Base-by-base conservation (phyloP, 2,113 vertebrate genomes). In the Rhinopomastus cyanomelas region DNA sequence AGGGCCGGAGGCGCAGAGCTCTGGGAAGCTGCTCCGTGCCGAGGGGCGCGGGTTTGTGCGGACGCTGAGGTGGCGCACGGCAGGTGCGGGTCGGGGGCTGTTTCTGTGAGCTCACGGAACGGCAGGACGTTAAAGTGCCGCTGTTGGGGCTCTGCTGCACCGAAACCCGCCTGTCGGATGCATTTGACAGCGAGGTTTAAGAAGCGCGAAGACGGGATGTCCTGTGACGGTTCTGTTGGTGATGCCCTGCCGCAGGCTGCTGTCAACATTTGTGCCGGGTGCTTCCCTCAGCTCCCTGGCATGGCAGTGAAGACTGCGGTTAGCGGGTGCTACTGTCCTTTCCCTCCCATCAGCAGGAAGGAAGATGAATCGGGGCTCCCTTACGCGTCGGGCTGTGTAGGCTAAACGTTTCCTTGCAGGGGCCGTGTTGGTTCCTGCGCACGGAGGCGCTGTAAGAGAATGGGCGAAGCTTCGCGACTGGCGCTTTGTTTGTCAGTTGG, bases 181-280 rank as follows among this genome's bases (percentile, higher is more conserved):
- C 14, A 2, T 26, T 42, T 39, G 46, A 8, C 29, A 36, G n/a
- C 53, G 34, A 61, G 11, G 21, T 42, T 42, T n/a, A 42, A 52
- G 49, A 15, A 12, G 32, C 23, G 46, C 79, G 55, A 62, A 65
- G 60, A 10, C 6, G 5, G 23, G 42, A 5, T 52, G 48, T 20
- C n/a, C 56, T 13, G 14, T 21, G 16, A 11, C 16, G 42, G 1
- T 6, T 3, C 55, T 59, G 39, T 37, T 3, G 3, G 34, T 16
- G 51, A 30, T 69, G n/a, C 9, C 5, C 39, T 0, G 0, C 61
- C 56, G 12, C n/a, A 11, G 10, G 13, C 36, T 61, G 59, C 2
- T 8, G 42, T 55, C 75, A 46, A 55, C 37, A 76, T 21, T 48
- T 59, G 3, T 12, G 32, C 48, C 11, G 27, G 9, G 18, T 34